Base-by-base conservation (phyloP, 53 echinoderm and acorn worm species). In the Echinometra lucunter region DNA sequence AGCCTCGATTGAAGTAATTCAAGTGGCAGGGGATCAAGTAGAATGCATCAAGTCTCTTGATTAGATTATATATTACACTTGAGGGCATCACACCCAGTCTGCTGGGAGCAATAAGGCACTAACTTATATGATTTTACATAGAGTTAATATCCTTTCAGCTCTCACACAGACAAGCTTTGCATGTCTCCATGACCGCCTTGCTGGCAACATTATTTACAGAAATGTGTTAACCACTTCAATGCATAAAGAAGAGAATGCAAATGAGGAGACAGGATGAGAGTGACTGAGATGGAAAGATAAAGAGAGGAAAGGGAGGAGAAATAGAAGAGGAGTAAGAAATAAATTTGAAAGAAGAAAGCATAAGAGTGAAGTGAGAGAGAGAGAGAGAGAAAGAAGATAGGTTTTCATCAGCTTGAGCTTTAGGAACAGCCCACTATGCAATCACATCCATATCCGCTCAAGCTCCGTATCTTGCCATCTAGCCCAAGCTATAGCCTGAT, bases 11-110 rank as follows among this genome's bases (percentile, higher is more conserved):
- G 74, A 74, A 4, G 37, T 74, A 74, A 74, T 74, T 74, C 74
- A 74, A 74, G 34, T 5, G 74, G 16, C 6, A 1, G 74, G 18
- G 34, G 34, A 74, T 74, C 37, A 35, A 74, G 34, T 7, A 74
- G 74, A 11, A 18, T 18, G 35, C 35, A 74, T 74, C 74, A 74
- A 34, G 74, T 74, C 37, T 74, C 37, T 16, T 0, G 5, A 35
- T 35, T 74, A 35, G 4, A 13, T 74, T 74, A 16, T 16, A 35
- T 40, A 37, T 78, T 13, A 40, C 40, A 78, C 37, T 38, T 19
- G 37, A 78, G 78, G 12, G 38, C 40, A 78, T 78, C 78, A 78
- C 78, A 78, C n/a, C n/a, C n/a, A n/a, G n/a, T n/a, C n/a, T n/a
- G n/a, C n/a, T n/a, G n/a, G n/a, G n/a, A n/a, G n/a, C n/a, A n/a